Evolutionary conservation across 2,888 invertebrate genomes (phyloP).

Genomic region (Sycophila texana): DNA sequence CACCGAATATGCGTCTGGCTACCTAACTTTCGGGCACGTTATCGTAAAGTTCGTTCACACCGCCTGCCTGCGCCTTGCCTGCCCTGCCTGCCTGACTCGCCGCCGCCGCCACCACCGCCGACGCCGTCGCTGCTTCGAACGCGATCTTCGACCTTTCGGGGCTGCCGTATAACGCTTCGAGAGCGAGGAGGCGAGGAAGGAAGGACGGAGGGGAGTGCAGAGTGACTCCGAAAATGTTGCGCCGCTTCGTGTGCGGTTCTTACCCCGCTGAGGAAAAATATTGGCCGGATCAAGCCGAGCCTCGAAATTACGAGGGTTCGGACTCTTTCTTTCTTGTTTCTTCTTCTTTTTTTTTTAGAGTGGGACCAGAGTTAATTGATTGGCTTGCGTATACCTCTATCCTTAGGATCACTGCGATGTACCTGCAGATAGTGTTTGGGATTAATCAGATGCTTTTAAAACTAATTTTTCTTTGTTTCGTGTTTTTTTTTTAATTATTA

Average conservation of each 20-base stretch:
- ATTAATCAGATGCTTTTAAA: too few relatives aligned
- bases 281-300: constrained; percentile 56
- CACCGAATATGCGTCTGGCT: constrained; percentile 61
- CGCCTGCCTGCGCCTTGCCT: constrained; percentile 20
- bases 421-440: too few relatives aligned
- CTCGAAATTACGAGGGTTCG: constrained; percentile 39
- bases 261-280: constrained; percentile 55
- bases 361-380: constrained; percentile 16
- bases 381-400: not conserved
- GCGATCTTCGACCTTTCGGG: constrained; percentile 56
- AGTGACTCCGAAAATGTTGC: constrained; percentile 51
- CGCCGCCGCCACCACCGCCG: not conserved
- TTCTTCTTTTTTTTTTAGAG: not conserved
- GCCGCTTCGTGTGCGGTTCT: constrained; percentile 35
- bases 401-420: too few relatives aligned
- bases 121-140: constrained; percentile 36
- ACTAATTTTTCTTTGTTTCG: not conserved
- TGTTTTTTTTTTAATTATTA: too few relatives aligned
- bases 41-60: constrained; percentile 61
- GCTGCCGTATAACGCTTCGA: constrained; percentile 4
- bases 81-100: not conserved
- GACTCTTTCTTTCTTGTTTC: not conserved
- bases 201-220: constrained; percentile 27
- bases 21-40: constrained; percentile 62
- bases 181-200: constrained; percentile 1